A percentile compares a stretch with the other conserved stretches of the same genome.
phyloP scores from a whole-genome alignment of 2,888 invertebrate species.

The Dioctria rufipes region DNA sequence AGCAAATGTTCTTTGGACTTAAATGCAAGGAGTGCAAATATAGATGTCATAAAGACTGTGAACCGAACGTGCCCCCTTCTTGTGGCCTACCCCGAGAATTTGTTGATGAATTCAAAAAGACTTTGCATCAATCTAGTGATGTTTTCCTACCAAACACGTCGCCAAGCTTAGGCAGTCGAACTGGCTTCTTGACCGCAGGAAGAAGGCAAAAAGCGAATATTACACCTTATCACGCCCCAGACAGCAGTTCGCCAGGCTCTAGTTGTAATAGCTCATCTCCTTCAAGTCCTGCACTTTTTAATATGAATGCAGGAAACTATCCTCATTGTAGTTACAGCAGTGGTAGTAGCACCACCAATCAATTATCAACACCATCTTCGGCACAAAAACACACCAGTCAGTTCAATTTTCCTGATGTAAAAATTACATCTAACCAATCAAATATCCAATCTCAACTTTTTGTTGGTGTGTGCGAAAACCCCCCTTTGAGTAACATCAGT shows the following conservation, averaged over 20 bases:
- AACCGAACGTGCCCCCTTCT: slow-evolving; percentile 91
- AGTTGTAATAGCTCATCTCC: slow-evolving; percentile 98
- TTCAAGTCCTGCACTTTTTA: slow-evolving; percentile 87
- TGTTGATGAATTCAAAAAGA: slow-evolving; percentile 86
- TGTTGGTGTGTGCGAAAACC: slow-evolving; percentile 71
- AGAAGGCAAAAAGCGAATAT: slow-evolving; percentile 61
- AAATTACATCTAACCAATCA: slow-evolving; percentile 49
- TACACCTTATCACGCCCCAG: slow-evolving; percentile 73
- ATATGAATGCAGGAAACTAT: slow-evolving; percentile 71
- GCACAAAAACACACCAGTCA: slow-evolving; percentile 68
- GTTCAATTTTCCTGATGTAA: slow-evolving; percentile 71
- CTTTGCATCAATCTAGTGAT: slow-evolving; percentile 76
- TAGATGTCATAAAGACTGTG: slow-evolving; percentile 83
- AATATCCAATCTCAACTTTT: slow-evolving; percentile 62
- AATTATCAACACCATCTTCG: slow-evolving; percentile 66
- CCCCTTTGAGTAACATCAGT: slow-evolving; percentile 63
- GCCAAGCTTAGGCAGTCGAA: slow-evolving; percentile 66
- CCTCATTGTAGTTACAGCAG: slow-evolving; percentile 58
- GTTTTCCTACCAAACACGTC: slow-evolving; percentile 69
- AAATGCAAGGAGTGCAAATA: slow-evolving; percentile 97
- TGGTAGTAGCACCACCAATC: slow-evolving; percentile 24
- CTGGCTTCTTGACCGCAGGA: slow-evolving; percentile 61
- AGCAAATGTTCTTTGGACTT: slow-evolving; percentile 88
- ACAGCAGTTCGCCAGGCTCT: slow-evolving; percentile 94
- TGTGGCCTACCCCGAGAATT: slow-evolving; percentile 92